Evolutionary conservation across 2,797 vertebrate species (phyloP), one percentile per base, ranked within the genome.

Genomic region (Gobio occitaniae): DNA sequence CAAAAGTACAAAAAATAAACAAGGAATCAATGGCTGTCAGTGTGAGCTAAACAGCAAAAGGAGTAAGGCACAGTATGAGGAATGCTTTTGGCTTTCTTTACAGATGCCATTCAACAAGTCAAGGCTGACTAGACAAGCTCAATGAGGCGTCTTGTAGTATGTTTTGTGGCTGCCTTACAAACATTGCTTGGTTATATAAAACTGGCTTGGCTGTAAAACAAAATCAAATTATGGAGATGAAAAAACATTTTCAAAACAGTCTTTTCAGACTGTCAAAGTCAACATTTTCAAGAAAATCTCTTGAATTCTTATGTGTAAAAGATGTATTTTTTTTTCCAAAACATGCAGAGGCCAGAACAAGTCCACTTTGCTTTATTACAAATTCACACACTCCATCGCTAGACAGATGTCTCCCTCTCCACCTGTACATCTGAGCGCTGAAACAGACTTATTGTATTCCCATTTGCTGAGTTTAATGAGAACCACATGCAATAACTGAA

Each of bases 361-460:
- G 50, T 75, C n/a, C 25, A 71, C 36, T 54, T n/a, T 2, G 16
- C 15, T 52, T 52, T 68, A 44, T 56, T 32, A 74, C 78, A 75
- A 52, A 75, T 11, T 48, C 21, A 66, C 50, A 54, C 48, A 36
- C 70, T 65, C 61, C 32, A 74, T 47, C n/a, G 8, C 41, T 38
- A 68, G 48, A 75, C 77, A 79, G 74, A 87, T 78, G 77, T 47
- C 36, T 80, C 76, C 63, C 50, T 74, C 48, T 47, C 25, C 84
- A 81, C 82, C 47, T 80, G 52, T 47, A 82, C 77, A 78, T 56
- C 56, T 52, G 84, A 71, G 48, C 32, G 17, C 41, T 52, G 66
- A 70, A 78, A 77, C 72, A 54, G 52, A 71, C 76, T 86, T 68
- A 87, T 84, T 88, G 80, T 75, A 65, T 76, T 88, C 80, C 80